Evolutionary conservation across 1,140 invertebrate species (phyloP).

Genomic region (Cherax quadricarinatus): DNA sequence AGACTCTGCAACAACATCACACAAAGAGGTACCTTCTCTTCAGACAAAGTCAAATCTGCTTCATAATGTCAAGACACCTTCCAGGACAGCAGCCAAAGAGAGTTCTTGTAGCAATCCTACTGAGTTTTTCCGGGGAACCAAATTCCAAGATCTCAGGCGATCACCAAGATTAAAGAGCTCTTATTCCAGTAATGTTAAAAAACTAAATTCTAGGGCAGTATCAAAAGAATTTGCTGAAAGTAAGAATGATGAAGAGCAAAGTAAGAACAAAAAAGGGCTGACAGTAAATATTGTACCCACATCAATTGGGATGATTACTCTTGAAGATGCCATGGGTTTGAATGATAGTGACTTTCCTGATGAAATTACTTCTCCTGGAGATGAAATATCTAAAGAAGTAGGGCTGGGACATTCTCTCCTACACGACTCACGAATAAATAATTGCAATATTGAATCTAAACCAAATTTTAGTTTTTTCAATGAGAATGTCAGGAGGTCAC

Average conservation of each 20-base stretch:
- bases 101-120: background rate
- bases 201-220: background rate
- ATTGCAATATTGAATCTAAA: background rate
- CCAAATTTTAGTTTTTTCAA: background rate
- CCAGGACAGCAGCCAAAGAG: too few relatives aligned
- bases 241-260: background rate
- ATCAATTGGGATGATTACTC: background rate
- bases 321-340: slow-evolving; percentile 46
- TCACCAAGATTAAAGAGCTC: slow-evolving; percentile 11
- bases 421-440: background rate
- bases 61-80: background rate
- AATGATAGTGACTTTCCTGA: slow-evolving; percentile 24
- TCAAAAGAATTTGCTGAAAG: background rate
- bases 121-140: background rate
- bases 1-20: background rate
- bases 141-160: slow-evolving; percentile 1
- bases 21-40: background rate
- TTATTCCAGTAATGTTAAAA: background rate
- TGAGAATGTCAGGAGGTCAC: slow-evolving; percentile 23
- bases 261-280: background rate
- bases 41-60: background rate
- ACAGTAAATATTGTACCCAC: background rate
- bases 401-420: background rate
- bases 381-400: background rate
- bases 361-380: slow-evolving; percentile 19